Conservation (phyloP, 2,888 invertebrate species). For the Peribatodes rhomboidaria region DNA sequence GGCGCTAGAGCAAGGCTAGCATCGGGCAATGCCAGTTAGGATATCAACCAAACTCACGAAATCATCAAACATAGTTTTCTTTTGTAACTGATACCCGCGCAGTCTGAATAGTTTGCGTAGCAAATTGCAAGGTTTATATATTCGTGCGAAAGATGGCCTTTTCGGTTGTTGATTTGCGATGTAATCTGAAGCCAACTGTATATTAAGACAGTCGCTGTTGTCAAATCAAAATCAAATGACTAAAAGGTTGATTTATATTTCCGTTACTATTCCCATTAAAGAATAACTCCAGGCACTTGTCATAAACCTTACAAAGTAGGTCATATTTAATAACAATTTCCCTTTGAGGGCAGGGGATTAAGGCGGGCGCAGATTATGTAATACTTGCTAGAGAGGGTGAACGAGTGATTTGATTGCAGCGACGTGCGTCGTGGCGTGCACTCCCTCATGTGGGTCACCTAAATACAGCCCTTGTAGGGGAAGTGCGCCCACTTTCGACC, state of each 20-base stretch:
- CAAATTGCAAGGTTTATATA: too few species aligned
- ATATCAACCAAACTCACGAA: too few species aligned
- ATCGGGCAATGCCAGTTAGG: too few species aligned
- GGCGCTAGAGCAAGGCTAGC: too few species aligned
- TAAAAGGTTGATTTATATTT: not conserved
- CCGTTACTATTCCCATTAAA: not conserved
- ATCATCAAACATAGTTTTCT: too few species aligned
- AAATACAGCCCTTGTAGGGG: slow-evolving; percentile 63
- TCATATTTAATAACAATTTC: slow-evolving; percentile 22
- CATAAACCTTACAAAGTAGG: slow-evolving; percentile 17
- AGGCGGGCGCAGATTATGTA: slow-evolving; percentile 12
- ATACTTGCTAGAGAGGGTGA: slow-evolving; percentile 45
- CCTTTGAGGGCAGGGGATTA: slow-evolving; percentile 18
- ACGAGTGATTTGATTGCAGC: slow-evolving; percentile 74
- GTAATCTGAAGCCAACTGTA: not conserved
- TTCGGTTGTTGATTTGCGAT: not conserved
- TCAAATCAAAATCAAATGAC: too few species aligned
- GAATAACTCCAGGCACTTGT: not conserved
- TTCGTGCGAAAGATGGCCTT: too few species aligned
- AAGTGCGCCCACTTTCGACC: not conserved
- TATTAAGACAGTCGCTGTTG: too few species aligned
- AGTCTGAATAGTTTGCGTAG: too few species aligned
- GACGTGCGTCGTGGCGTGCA: slow-evolving; percentile 64
- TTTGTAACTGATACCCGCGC: too few species aligned
- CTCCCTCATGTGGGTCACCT: slow-evolving; percentile 74